Percentiles rank a stretch among this genome's conserved stretches.
phyloP scores from a whole-genome alignment of 2,113 vertebrate species.

The Himantopus leucocephalus region DNA sequence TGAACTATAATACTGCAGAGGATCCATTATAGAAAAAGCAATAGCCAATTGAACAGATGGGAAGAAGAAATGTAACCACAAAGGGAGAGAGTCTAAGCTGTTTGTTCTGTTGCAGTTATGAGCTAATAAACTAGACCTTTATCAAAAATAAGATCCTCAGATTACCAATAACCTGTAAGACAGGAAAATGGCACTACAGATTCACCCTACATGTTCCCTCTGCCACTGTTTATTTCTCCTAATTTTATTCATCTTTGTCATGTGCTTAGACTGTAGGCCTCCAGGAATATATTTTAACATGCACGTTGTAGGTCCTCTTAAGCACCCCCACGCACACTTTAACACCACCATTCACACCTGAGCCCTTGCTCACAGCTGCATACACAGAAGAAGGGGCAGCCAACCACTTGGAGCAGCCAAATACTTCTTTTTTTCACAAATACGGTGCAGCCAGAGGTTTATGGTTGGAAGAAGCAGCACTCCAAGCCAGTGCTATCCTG shows the following conservation, averaged over 20 bases:
- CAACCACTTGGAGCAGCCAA: not conserved
- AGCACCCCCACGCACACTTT: not conserved
- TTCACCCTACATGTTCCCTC: not conserved
- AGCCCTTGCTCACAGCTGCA: not conserved
- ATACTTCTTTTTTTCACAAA: not conserved
- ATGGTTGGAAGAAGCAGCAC: not conserved
- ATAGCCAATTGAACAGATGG: constrained; percentile 55
- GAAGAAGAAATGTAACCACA: constrained; percentile 26
- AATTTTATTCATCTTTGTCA: not conserved
- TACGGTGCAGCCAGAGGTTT: not conserved
- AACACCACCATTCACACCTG: not conserved
- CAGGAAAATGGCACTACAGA: not conserved
- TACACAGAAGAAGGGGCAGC: not conserved
- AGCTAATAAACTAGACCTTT: constrained; percentile 20
- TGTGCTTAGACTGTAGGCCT: not conserved
- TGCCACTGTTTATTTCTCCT: not conserved
- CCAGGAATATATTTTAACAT: not conserved
- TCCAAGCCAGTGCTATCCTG: not conserved
- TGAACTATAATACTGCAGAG: constrained; percentile 35
- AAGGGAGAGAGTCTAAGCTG: not conserved
- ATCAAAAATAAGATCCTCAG: not conserved
- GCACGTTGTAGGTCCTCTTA: not conserved
- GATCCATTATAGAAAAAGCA: constrained; percentile 23
- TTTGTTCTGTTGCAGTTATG: constrained; percentile 5
- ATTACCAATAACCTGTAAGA: not conserved